phyloP scores from a whole-genome alignment of 2,113 vertebrate species.

The Microcebus griseorufus region DNA sequence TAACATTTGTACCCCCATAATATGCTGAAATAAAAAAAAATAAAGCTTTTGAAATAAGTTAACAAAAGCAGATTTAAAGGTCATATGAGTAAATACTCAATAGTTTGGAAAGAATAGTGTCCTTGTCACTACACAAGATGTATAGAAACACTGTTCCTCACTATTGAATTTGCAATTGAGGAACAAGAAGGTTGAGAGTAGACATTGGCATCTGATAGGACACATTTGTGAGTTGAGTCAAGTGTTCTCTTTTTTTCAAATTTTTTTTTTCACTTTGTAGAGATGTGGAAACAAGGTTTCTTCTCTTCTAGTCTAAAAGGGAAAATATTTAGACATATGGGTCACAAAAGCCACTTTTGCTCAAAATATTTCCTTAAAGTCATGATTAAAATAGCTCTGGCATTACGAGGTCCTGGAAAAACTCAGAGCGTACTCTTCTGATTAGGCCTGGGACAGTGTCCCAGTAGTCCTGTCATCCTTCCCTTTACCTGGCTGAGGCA shows the following conservation, averaged over 20 bases:
- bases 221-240: background rate
- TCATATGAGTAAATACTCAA: background rate
- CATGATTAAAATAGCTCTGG: slow-evolving; percentile 25
- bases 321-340: slow-evolving; percentile 53
- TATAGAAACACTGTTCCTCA: background rate
- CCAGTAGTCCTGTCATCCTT: background rate
- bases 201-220: background rate
- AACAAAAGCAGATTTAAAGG: background rate
- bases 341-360: slow-evolving; percentile 39
- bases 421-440: background rate
- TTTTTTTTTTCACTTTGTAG: background rate
- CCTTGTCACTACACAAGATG: background rate
- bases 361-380: slow-evolving; percentile 31
- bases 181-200: background rate
- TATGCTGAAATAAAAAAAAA: too few species aligned
- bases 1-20: too few species aligned
- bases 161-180: background rate
- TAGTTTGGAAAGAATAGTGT: background rate
- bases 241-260: background rate
- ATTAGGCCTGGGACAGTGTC: background rate
- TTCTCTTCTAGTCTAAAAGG: background rate
- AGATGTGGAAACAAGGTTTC: background rate
- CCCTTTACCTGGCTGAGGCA: slow-evolving; percentile 57
- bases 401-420: background rate
- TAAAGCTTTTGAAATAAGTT: background rate